Base-by-base conservation (phyloP, 2,888 invertebrate species). In the Conchocele bisecta region DNA sequence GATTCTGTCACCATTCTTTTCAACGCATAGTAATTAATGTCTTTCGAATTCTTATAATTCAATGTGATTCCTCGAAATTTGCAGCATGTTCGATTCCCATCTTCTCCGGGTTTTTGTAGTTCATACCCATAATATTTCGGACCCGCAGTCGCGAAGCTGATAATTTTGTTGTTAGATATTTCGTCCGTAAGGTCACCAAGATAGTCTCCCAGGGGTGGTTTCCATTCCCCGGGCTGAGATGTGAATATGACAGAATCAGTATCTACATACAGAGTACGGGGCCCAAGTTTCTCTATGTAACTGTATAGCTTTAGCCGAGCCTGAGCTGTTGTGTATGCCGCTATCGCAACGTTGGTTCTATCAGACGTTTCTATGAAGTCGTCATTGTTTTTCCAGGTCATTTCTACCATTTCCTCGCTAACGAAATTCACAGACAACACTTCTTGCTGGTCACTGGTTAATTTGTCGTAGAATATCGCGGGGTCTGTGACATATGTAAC, bases 181-280 rank as follows among this genome's bases (percentile, higher is more conserved):
- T 90, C 90, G 71, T 91, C 84, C 0, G 88, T 90, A 70, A 91
- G 69, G 41, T 91, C 88, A 1, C 89, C 87, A n/a, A 90, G 58
- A 66, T 74, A 86, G 59, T 83, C 80, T 37, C 88, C 89, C 0
- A 81, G 67, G 7, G 79, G 74, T 5, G 85, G 83, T 51, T 73
- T 41, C 51, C 54, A 48, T 37, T 59, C 33, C 3, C 54, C 65
- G 3, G 26, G 29, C n/a, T 13, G 6, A n/a, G 29, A 31, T 15
- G 57, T 44, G 42, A 66, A 66, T 1, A 58, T 56, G 15, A 61
- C 26, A 28, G 68, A 68, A 68, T 61, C 61, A 13, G 56, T 68
- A 24, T 61, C 61, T 17, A 50, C 50, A 35, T 66, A 66, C 3
- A 48, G 28, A 22, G 41, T 33, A 15, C 58, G 39, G 17, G 20